Evolutionary conservation across 2,888 invertebrate genomes (phyloP).

Genomic region (Aspidapion aeneum): DNA sequence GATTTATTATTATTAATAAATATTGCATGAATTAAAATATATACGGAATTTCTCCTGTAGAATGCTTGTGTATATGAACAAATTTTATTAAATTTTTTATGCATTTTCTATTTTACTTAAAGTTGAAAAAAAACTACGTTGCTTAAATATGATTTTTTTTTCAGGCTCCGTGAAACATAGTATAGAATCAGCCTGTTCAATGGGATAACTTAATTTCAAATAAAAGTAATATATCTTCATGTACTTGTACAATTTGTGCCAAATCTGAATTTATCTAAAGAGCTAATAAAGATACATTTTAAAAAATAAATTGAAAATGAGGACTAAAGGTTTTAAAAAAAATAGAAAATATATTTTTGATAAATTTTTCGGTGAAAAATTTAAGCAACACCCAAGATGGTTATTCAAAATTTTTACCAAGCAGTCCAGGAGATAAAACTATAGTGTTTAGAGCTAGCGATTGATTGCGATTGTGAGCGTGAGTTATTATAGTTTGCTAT

Average conservation of each 20-base stretch:
- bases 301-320: conserved; percentile 8
- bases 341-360: neutral
- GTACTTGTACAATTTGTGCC: conserved; percentile 40
- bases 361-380: conserved; percentile 6
- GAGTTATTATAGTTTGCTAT: neutral
- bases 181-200: neutral
- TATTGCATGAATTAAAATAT: neutral
- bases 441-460: neutral
- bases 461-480: neutral
- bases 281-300: neutral
- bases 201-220: neutral
- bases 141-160: conserved; percentile 42
- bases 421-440: conserved; percentile 22
- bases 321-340: conserved; percentile 28
- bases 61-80: conserved; percentile 26
- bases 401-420: conserved; percentile 15
- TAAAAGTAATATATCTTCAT: conserved; percentile 8
- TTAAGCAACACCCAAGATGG: conserved; percentile 15
- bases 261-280: conserved; percentile 35
- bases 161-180: conserved; percentile 51
- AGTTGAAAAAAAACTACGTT: conserved; percentile 7
- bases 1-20: neutral
- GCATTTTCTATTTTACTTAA: neutral
- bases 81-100: neutral
- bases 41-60: conserved; percentile 15